Evolutionary conservation across 2,888 invertebrate species (phyloP), one percentile per base, ranked within the genome.

Genomic region (Autographa gamma): DNA sequence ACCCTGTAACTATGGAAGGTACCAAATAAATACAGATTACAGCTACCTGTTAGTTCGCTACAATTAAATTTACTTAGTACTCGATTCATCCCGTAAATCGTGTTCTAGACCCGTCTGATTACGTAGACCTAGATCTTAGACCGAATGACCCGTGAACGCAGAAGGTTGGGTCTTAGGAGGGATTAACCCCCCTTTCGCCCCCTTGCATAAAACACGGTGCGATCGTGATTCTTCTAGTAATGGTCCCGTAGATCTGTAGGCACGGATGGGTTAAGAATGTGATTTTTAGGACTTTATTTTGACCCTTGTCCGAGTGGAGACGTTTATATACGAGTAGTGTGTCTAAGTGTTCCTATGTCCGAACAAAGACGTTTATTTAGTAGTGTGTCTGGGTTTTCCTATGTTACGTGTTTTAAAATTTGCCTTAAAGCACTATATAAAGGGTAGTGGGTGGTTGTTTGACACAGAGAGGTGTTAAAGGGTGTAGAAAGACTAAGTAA

Each of bases 121-220:
- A 81, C 59, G 65, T 60, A 69, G 32, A 71, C 52, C 65, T 76
- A 68, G 72, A 60, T 69, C 38, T 61, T 48, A 74, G 78, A 79
- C 69, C 69, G 73, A 79, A 81, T 81, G 70, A 66, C 67, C 66
- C 72, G 74, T 69, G 73, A 65, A 59, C 66, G 59, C 61, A 38
- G 73, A 63, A 72, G 77, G 75, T 77, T 71, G 34, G 65, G 71
- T 73, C 82, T 82, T 81, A 82, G 79, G 72, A 60, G 84, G 82
- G 68, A 81, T 83, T 82, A 81, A 69, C 79, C 73, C 75, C 82
- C 69, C 71, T 75, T 52, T 58, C 0, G 9, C 64, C 66, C 63
- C 59, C 58, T 69, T 72, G 74, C 82, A 75, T 77, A 71, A 63
- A 48, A 65, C 52, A 43, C 16, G 38, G 34, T 56, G 43, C 34